Conservation (phyloP, 2,113 vertebrate species). For the rabbit (Oryctolagus cuniculus) region DNA sequence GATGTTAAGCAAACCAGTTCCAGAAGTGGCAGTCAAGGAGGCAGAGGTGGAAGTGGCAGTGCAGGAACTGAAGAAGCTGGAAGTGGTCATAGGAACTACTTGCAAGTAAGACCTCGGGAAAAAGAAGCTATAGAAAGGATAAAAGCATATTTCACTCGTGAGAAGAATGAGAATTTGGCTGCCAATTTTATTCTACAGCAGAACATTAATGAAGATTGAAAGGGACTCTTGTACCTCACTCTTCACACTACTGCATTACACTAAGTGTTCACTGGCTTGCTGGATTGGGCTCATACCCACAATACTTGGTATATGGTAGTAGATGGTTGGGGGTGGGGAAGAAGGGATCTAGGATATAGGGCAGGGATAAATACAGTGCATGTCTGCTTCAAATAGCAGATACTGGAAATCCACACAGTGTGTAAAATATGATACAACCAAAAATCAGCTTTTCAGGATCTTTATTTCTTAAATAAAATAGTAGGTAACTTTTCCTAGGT, state of each 20-base stretch:
- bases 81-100: too few relatives aligned
- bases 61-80: too few relatives aligned
- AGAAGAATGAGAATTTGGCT: constrained; percentile 99
- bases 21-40: too few relatives aligned
- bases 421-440: constrained; percentile 88
- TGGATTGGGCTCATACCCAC: constrained; percentile 90
- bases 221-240: constrained; percentile 85
- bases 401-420: constrained; percentile 83
- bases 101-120: too few relatives aligned
- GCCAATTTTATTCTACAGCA: constrained; percentile 99
- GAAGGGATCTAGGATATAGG: constrained; percentile 81
- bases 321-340: constrained; percentile 74
- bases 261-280: constrained; percentile 91
- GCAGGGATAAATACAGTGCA: constrained; percentile 84
- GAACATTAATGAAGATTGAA: constrained; percentile 97
- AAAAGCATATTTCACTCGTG: constrained; percentile 99
- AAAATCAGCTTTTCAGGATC: constrained; percentile 89
- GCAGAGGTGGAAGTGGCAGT: too few relatives aligned
- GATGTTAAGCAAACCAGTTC: too few relatives aligned
- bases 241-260: constrained; percentile 92
- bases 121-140: constrained; percentile 63
- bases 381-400: constrained; percentile 87
- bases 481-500: constrained; percentile 85
- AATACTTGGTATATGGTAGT: constrained; percentile 87
- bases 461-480: constrained; percentile 87